Percentiles rank a stretch among this genome's conserved stretches.
These are phyloP conservation scores for Cynopterus sphinx DNA, from an alignment of 2,797 vertebrate genomes.

Conservation along the genomic window DNA sequence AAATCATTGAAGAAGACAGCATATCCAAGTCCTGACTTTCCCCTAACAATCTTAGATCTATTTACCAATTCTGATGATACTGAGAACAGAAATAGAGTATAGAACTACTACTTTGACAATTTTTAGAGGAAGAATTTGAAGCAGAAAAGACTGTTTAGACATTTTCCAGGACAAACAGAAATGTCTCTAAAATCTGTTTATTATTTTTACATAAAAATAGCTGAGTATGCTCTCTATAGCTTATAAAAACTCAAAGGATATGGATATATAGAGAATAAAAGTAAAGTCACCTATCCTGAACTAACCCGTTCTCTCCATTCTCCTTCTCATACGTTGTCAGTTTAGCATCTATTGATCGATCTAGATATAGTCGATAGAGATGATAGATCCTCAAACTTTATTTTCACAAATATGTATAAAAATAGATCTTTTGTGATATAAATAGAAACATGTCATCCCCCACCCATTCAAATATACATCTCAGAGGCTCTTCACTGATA, in stretches of 20 bases:
- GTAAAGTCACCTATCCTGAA: neutral
- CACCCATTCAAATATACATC: neutral
- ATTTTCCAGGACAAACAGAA: neutral
- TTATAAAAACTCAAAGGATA: neutral
- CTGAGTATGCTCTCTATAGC: neutral
- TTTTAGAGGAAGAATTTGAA: neutral
- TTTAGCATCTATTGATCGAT: neutral
- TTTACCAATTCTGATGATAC: neutral
- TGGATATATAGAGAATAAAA: neutral
- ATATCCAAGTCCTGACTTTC: neutral
- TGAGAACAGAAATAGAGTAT: neutral
- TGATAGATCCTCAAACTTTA: neutral
- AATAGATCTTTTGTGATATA: neutral
- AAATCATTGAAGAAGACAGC: neutral
- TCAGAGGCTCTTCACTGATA: neutral
- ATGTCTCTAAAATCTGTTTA: neutral
- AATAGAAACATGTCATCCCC: neutral
- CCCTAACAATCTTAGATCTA: neutral
- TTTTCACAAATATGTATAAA: neutral
- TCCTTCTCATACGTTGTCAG: neutral
- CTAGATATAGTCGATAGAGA: too few species aligned
- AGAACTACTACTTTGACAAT: neutral
- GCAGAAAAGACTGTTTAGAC: neutral
- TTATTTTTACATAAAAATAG: neutral
- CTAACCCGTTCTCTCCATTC: neutral